Conservation (phyloP, 2,888 invertebrate genomes). For the Carterocephalus palaemon region DNA sequence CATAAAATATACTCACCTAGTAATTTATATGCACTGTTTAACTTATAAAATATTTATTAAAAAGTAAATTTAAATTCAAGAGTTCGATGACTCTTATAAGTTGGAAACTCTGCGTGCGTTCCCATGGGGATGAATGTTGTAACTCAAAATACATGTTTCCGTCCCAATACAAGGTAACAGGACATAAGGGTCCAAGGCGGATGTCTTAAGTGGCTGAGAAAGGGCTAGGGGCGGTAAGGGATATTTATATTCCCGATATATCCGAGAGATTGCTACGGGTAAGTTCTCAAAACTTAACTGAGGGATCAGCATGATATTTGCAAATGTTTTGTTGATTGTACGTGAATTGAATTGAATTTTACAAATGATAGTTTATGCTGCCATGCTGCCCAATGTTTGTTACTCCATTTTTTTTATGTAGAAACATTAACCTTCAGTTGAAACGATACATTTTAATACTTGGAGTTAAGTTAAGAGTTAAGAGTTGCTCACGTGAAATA, state of each 20-base stretch:
- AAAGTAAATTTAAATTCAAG: conserved; percentile 14
- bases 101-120: conserved; percentile 33
- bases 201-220: conserved; percentile 70
- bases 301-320: conserved; percentile 36
- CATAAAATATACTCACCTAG: too few relatives aligned
- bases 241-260: conserved; percentile 73
- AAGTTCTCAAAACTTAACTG: conserved; percentile 48
- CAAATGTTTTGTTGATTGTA: conserved; percentile 7
- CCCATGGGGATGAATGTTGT: conserved; percentile 34
- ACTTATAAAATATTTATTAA: conserved; percentile 15
- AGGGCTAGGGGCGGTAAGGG: conserved; percentile 56
- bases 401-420: too few relatives aligned
- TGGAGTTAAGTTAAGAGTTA: too few relatives aligned
- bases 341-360: not conserved
- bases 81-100: conserved; percentile 20
- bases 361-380: too few relatives aligned
- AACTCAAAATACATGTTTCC: conserved; percentile 42
- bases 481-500: too few relatives aligned
- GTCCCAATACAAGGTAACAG: conserved; percentile 35
- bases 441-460: too few relatives aligned
- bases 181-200: conserved; percentile 54
- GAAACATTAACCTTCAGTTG: too few relatives aligned
- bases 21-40: too few relatives aligned
- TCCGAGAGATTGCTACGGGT: conserved; percentile 60
- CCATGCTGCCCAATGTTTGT: too few relatives aligned